These are phyloP conservation scores for Diabrotica balteata DNA, from an alignment of 2,888 invertebrate species.

Conservation along the genomic window DNA sequence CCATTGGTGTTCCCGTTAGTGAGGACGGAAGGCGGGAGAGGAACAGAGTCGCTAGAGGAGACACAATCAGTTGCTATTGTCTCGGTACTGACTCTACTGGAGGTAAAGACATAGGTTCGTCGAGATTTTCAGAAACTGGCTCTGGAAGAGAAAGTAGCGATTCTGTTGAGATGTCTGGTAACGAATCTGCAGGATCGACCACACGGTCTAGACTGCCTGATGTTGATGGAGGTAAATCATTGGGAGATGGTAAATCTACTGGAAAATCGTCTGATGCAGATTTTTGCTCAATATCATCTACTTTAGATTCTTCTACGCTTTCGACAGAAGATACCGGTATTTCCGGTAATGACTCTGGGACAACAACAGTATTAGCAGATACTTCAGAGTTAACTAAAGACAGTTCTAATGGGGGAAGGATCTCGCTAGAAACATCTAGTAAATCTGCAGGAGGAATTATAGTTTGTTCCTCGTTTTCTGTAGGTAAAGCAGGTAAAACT, in stretches of 20 bases:
- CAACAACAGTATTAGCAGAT: constrained; percentile 10
- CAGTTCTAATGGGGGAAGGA: constrained; percentile 6
- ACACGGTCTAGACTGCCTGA: constrained; percentile 42
- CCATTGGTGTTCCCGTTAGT: constrained; percentile 59
- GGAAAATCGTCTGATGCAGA: constrained; percentile 22
- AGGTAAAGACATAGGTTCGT: constrained; percentile 59
- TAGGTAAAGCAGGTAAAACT: background rate
- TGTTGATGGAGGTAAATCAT: constrained; percentile 15
- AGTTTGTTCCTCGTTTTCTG: background rate
- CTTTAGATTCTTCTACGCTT: constrained; percentile 6
- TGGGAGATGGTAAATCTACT: constrained; percentile 34
- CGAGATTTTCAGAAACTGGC: constrained; percentile 55
- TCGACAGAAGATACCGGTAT: background rate
- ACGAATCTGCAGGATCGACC: constrained; percentile 56
- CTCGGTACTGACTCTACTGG: constrained; percentile 58
- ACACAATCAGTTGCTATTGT: constrained; percentile 51
- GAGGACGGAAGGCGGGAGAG: constrained; percentile 44
- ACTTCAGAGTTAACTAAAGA: constrained; percentile 19
- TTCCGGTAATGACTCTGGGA: background rate
- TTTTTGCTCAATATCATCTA: constrained; percentile 2
- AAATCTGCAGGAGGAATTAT: too few relatives aligned
- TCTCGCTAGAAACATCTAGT: background rate
- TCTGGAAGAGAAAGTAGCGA: constrained; percentile 57
- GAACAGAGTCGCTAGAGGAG: constrained; percentile 37
- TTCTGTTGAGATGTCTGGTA: constrained; percentile 59